Base-by-base conservation (phyloP, 2,113 vertebrate genomes). In the Labeo rohita region DNA sequence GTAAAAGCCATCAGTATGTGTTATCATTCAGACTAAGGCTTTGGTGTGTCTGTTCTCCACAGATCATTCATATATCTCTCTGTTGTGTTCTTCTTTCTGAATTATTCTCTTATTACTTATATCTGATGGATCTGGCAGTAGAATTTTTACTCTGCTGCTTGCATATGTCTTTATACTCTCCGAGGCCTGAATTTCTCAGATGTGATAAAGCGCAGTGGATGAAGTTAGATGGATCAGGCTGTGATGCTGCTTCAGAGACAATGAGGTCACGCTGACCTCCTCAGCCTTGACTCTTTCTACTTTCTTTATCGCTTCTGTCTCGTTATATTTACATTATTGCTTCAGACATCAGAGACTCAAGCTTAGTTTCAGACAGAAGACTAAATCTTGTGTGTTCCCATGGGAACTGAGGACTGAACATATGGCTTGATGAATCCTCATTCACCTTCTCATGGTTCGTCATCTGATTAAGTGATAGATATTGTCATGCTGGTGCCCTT, bases 261-360 rank as follows among this genome's bases (percentile, higher is more conserved):
- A 61, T 63, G 77, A 80, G 77, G 77, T 80, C 77, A 80, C 3
- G 12, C 59, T 43, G 77, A 63, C 77, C 77, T 80, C 43, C 21
- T 80, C 39, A 16, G 56, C 21, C 36, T 18, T 15, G 56, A n/a
- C 6, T 15, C 21, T 80, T 80, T 80, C 12, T 45, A 23, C 77
- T 45, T 18, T 43, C 77, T 80, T 45, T 80, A 80, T 80, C 21
- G 6, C 36, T 61, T 80, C 39, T 79, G 52, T 36, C 76, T 79
- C 9, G 18, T 79, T 61, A 61, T 80, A 80, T 80, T 63, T 63
- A 45, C 77, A 80, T 63, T 80, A 45, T 80, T n/a, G 39, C 12
- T 61, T 63, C 36, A 80, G 77, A 61, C 54, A 80, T 61, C 77
- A 39, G 23, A 36, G 28, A 52, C 28, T 54, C 50, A 9, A 18